Evolutionary conservation across 2,888 invertebrate genomes (phyloP).

Genomic region (Thereva unica): DNA sequence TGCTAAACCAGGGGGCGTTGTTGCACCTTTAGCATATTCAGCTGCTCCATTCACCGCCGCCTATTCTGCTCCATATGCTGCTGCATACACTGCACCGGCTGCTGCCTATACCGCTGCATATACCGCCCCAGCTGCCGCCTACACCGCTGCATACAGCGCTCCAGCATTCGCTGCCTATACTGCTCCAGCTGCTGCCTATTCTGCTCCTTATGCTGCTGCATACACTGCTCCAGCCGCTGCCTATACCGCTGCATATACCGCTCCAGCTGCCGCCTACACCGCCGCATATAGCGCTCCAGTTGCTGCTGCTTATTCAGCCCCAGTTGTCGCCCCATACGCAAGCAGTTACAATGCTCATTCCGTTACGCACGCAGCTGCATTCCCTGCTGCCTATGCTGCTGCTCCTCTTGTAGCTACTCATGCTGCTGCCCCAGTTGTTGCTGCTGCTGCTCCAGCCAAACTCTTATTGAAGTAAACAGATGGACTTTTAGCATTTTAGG

Average conservation of each 20-base stretch:
- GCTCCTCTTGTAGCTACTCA: too few species aligned
- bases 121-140: slow-evolving; percentile 43
- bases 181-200: slow-evolving; percentile 8
- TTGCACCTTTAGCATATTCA: slow-evolving; percentile 49
- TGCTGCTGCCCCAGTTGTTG: too few species aligned
- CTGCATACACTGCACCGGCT: slow-evolving; percentile 22
- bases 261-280: slow-evolving; percentile 52
- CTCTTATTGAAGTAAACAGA: too few species aligned
- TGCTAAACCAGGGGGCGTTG: slow-evolving; percentile 41
- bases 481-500: too few species aligned
- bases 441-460: too few species aligned
- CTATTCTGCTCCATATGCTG: slow-evolving; percentile 41
- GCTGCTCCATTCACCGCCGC: slow-evolving; percentile 44
- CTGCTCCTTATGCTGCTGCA: slow-evolving; percentile 48
- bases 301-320: slow-evolving; percentile 13
- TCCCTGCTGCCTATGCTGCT: too few species aligned
- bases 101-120: slow-evolving; percentile 11
- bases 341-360: slow-evolving; percentile 40
- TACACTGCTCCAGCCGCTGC: slow-evolving; percentile 55
- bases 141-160: slow-evolving; percentile 45
- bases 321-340: slow-evolving; percentile 7
- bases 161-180: slow-evolving; percentile 6
- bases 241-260: slow-evolving; percentile 54
- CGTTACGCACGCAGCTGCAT: slow-evolving; percentile 12
- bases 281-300: slow-evolving; percentile 13